Percentiles rank a stretch among this genome's conserved stretches.
Evolutionary conservation across 1,140 invertebrate species (phyloP).

Genomic region (Drosophila oshimai): DNA sequence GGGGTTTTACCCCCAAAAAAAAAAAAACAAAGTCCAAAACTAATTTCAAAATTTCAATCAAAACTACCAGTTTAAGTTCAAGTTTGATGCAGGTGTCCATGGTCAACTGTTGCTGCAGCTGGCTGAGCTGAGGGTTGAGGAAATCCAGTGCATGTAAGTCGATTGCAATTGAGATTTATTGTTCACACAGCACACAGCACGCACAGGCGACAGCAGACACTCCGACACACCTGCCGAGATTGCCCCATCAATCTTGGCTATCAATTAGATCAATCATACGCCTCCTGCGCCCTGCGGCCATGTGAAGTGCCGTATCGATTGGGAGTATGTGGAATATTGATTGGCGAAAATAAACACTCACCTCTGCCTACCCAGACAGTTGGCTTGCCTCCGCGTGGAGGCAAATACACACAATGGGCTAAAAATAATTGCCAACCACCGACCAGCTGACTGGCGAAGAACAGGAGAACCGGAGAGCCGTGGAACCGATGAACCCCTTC

Average conservation of each 20-base stretch:
- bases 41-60: slow-evolving; percentile 8
- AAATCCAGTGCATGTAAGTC: slow-evolving; percentile 55
- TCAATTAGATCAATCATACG: slow-evolving; percentile 70
- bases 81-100: slow-evolving; percentile 18
- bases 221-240: slow-evolving; percentile 19
- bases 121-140: slow-evolving; percentile 1
- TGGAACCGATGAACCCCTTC: slow-evolving; percentile 2
- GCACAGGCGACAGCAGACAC: not conserved
- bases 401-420: slow-evolving; percentile 54
- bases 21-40: not conserved
- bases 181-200: not conserved
- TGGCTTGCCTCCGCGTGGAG: slow-evolving; percentile 29
- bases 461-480: not conserved
- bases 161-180: slow-evolving; percentile 41
- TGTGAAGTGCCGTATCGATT: slow-evolving; percentile 53
- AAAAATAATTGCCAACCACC: slow-evolving; percentile 67
- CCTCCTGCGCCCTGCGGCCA: slow-evolving; percentile 18
- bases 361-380: slow-evolving; percentile 24
- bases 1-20: not conserved
- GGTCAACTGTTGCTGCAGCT: slow-evolving; percentile 65
- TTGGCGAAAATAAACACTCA: slow-evolving; percentile 49
- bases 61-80: not conserved
- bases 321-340: slow-evolving; percentile 52
- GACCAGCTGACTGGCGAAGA: slow-evolving; percentile 32
- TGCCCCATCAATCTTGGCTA: slow-evolving; percentile 59